Conservation (phyloP, 2,113 vertebrate species). For the Epinephelus moara region DNA sequence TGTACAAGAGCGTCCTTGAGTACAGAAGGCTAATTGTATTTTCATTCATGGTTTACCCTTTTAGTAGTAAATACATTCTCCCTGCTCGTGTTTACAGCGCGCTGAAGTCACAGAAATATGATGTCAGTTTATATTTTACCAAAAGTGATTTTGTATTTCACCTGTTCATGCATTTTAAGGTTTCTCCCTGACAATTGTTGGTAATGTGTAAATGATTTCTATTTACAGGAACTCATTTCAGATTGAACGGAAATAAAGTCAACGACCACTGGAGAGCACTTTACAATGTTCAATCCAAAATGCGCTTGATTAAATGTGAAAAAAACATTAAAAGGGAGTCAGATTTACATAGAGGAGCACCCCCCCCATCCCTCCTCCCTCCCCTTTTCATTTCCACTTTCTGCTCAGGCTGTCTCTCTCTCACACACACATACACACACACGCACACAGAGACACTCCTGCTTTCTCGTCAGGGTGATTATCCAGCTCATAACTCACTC, state of each 20-base stretch:
- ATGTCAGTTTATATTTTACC: neutral
- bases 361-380: constrained; percentile 7
- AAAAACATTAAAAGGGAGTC: constrained; percentile 54
- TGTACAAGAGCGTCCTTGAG: constrained; percentile 59
- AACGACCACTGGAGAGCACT: constrained; percentile 11
- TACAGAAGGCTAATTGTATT: constrained; percentile 55
- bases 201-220: constrained; percentile 7
- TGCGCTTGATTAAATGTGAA: constrained; percentile 37
- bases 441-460: constrained; percentile 46
- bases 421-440: constrained; percentile 28
- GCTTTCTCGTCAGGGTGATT: constrained; percentile 78
- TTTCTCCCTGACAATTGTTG: constrained; percentile 6
- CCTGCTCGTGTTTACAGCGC: neutral
- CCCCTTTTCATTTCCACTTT: constrained; percentile 53
- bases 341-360: constrained; percentile 27
- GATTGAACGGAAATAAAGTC: constrained; percentile 19
- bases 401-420: constrained; percentile 12
- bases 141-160: neutral
- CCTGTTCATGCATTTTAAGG: neutral
- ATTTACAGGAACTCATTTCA: constrained; percentile 13
- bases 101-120: constrained; percentile 8
- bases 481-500: constrained; percentile 80
- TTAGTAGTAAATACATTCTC: neutral
- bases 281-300: constrained; percentile 35
- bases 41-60: constrained; percentile 52